Percentiles rank a stretch among this genome's conserved stretches.
phyloP scores from a whole-genome alignment of 2,113 vertebrate genomes.

The Ameiurus melas region DNA sequence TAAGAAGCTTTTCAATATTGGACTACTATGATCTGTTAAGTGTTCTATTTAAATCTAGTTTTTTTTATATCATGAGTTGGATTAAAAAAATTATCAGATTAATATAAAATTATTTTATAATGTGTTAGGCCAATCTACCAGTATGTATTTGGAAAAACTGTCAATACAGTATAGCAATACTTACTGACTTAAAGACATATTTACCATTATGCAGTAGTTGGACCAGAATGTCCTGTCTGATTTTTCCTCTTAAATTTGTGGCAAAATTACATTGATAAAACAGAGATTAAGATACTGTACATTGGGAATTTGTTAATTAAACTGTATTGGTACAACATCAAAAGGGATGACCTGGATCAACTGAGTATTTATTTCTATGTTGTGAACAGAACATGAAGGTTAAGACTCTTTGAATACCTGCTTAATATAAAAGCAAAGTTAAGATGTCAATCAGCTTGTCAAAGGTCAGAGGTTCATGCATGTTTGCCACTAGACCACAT shows the following conservation, averaged over 20 bases:
- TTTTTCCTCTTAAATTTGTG: not conserved
- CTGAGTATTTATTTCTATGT: not conserved
- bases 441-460: conserved; percentile 1
- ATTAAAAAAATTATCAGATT: not conserved
- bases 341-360: not conserved
- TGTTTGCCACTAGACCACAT: not conserved
- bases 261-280: not conserved
- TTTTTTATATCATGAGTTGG: not conserved
- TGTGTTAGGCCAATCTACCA: not conserved
- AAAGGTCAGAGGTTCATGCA: not conserved
- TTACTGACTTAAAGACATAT: not conserved
- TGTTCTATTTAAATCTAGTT: not conserved
- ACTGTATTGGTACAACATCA: not conserved
- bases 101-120: not conserved
- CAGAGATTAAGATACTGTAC: not conserved
- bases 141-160: not conserved
- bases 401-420: not conserved
- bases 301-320: not conserved
- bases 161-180: not conserved
- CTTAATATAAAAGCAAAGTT: not conserved
- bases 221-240: not conserved
- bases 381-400: not conserved
- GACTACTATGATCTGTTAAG: not conserved
- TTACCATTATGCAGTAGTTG: not conserved
- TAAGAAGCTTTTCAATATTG: not conserved